Conservation (phyloP, 23 tunicate species). For the Phallusia fumigata region DNA sequence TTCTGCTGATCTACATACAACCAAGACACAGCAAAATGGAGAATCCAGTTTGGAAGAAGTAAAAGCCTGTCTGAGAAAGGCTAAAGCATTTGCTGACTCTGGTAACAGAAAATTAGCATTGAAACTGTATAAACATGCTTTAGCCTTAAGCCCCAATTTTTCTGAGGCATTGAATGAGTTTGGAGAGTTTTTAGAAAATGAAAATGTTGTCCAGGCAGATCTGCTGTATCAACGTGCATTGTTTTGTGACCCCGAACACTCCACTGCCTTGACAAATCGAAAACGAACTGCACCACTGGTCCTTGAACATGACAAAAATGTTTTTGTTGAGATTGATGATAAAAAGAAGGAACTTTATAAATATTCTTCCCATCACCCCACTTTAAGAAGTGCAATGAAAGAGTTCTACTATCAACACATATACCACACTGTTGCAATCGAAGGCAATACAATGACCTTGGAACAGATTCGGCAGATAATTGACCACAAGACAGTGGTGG, state of each 20-base stretch:
- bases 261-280: conserved; percentile 77
- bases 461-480: conserved; percentile 70
- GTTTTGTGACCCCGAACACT: conserved; percentile 64
- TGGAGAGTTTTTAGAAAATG: conserved; percentile 91
- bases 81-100: conserved; percentile 37
- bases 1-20: background rate
- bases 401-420: conserved; percentile 92
- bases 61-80: conserved; percentile 63
- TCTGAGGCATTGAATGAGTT: conserved; percentile 67
- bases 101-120: conserved; percentile 84
- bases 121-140: conserved; percentile 82
- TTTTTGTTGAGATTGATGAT: conserved; percentile 59
- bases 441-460: conserved; percentile 79
- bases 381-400: conserved; percentile 77
- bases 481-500: conserved; percentile 52
- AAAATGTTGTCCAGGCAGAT: conserved; percentile 86
- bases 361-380: conserved; percentile 81
- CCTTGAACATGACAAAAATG: conserved; percentile 65
- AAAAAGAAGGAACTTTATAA: conserved; percentile 79
- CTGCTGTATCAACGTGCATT: conserved; percentile 82
- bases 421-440: conserved; percentile 92
- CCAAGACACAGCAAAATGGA: conserved; percentile 10
- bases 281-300: conserved; percentile 81
- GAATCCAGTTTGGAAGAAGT: conserved; percentile 62
- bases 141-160: conserved; percentile 69